Percentiles rank a stretch among this genome's conserved stretches.
These are phyloP conservation scores for Clunio marinus DNA, from an alignment of 2,888 invertebrate genomes.

Conservation along the genomic window DNA sequence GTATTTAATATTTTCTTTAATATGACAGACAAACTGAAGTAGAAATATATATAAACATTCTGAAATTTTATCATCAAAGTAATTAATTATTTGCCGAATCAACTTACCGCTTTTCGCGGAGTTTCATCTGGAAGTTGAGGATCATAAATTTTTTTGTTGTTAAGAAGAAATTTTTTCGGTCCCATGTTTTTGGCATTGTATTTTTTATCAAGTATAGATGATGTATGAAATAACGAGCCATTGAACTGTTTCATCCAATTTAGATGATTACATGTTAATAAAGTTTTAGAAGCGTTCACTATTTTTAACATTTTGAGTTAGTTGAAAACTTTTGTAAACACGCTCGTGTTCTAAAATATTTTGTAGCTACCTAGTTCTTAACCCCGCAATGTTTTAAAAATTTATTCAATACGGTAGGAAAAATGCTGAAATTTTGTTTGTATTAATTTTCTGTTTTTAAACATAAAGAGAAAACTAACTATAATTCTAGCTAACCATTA, in stretches of 20 bases:
- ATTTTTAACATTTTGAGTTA: slow-evolving; percentile 27
- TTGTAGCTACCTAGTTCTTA: too few relatives aligned
- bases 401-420: too few relatives aligned
- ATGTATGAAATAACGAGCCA: slow-evolving; percentile 21
- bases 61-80: slow-evolving; percentile 21
- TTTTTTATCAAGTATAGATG: slow-evolving; percentile 41
- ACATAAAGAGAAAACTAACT: too few relatives aligned
- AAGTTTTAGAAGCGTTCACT: neutral
- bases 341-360: too few relatives aligned
- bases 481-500: too few relatives aligned
- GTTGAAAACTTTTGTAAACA: neutral
- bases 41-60: neutral
- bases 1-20: slow-evolving; percentile 79
- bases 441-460: too few relatives aligned
- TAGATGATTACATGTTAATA: too few relatives aligned
- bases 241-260: neutral
- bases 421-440: too few relatives aligned
- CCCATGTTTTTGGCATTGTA: slow-evolving; percentile 47
- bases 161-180: slow-evolving; percentile 58
- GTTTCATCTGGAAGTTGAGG: slow-evolving; percentile 71
- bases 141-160: slow-evolving; percentile 75
- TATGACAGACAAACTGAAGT: slow-evolving; percentile 86
- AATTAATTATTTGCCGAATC: too few relatives aligned
- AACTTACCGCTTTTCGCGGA: slow-evolving; percentile 79
- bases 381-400: too few relatives aligned